Evolutionary conservation across 64 coral and sea anemone species (phyloP).

Genomic region (Montipora cactus): DNA sequence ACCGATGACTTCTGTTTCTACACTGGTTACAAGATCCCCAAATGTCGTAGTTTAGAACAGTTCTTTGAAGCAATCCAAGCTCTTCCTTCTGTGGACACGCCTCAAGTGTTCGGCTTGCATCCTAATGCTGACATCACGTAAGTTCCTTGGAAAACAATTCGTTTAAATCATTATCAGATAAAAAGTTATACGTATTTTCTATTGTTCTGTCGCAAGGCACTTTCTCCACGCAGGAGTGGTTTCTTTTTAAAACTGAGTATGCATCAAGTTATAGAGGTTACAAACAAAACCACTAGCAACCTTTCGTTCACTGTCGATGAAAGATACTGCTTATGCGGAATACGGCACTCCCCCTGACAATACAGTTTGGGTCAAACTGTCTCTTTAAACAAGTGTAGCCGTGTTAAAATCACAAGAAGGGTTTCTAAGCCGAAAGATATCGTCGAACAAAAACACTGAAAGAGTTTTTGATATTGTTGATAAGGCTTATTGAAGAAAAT

Average conservation of each 20-base stretch:
- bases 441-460: neutral
- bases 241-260: no score
- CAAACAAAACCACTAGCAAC: no score
- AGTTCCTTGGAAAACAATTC: neutral
- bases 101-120: conserved; percentile 97
- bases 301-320: no score
- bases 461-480: neutral
- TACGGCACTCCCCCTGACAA: no score
- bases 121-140: conserved; percentile 99
- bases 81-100: conserved; percentile 88
- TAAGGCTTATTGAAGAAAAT: neutral
- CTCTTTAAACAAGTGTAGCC: no score
- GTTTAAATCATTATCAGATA: neutral
- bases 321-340: no score
- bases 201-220: no score
- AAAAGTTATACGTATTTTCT: no score
- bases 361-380: no score
- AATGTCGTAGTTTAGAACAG: conserved; percentile 80
- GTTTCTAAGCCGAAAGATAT: neutral
- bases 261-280: no score
- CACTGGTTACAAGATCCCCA: conserved; percentile 89
- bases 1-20: conserved; percentile 89
- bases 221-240: no score
- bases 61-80: conserved; percentile 91
- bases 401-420: no score